phyloP scores from a whole-genome alignment of 2,797 vertebrate genomes.

The Xiphorhynchus erythropygius region DNA sequence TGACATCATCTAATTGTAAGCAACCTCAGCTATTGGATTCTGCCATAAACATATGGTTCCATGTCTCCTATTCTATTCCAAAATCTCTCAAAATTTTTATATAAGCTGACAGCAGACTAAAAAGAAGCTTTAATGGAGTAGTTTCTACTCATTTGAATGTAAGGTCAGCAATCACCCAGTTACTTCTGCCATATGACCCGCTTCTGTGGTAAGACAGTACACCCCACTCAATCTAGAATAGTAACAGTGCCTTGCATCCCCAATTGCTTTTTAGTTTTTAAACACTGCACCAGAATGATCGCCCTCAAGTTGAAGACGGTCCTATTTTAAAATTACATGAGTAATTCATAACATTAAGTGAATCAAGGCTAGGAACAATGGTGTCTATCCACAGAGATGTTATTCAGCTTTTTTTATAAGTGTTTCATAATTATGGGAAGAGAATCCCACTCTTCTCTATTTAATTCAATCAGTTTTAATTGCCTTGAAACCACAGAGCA shows the following conservation, averaged over 20 bases:
- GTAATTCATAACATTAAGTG: not conserved
- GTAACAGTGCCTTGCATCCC: not conserved
- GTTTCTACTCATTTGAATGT: not conserved
- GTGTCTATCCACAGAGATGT: not conserved
- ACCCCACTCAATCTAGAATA: not conserved
- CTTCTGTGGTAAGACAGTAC: not conserved
- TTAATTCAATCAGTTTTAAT: constrained; percentile 26
- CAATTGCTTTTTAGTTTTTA: not conserved
- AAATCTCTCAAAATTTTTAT: not conserved
- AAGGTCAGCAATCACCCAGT: not conserved
- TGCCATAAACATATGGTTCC: not conserved
- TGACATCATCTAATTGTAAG: not conserved
- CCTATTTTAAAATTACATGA: not conserved
- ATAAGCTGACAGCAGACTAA: not conserved
- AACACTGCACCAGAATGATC: not conserved
- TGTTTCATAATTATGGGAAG: not conserved
- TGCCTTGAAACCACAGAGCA: not conserved
- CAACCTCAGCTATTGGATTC: not conserved
- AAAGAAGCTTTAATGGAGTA: not conserved
- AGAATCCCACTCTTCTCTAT: not conserved
- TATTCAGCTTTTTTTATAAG: not conserved
- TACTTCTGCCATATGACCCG: not conserved
- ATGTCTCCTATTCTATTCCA: not conserved
- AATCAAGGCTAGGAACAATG: not conserved
- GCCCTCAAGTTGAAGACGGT: not conserved